Percentiles rank a stretch among this genome's conserved stretches.
These are phyloP conservation scores for Drosophila affinis DNA, from an alignment of 2,888 invertebrate genomes.

Conservation along the genomic window DNA sequence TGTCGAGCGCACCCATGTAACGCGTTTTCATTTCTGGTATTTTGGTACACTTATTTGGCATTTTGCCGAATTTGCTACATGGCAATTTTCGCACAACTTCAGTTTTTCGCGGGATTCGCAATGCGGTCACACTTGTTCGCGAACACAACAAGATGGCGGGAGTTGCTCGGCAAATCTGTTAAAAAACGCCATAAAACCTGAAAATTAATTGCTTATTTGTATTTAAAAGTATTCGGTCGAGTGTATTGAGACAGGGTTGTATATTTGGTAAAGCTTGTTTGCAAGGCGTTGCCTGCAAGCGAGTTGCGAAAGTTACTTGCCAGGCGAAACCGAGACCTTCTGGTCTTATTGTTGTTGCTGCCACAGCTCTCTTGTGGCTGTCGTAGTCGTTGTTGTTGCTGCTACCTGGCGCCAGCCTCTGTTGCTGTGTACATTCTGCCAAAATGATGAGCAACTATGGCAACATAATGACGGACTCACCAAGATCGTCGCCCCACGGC, in stretches of 20 bases:
- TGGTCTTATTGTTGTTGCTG: slow-evolving; percentile 66
- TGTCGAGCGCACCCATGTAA: neutral
- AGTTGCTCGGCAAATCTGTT: slow-evolving; percentile 53
- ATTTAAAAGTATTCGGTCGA: slow-evolving; percentile 41
- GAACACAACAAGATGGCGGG: slow-evolving; percentile 77
- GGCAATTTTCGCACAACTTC: slow-evolving; percentile 19
- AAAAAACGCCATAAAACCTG: slow-evolving; percentile 61
- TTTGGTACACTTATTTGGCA: slow-evolving; percentile 15
- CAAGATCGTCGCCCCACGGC: slow-evolving; percentile 97
- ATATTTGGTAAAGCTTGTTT: slow-evolving; percentile 41
- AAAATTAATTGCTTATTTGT: slow-evolving; percentile 47
- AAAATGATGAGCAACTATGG: slow-evolving; percentile 83
- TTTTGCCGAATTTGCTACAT: slow-evolving; percentile 16
- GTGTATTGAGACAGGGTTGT: slow-evolving; percentile 42
- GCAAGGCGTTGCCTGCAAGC: slow-evolving; percentile 52
- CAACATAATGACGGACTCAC: slow-evolving; percentile 95
- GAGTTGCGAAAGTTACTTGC: slow-evolving; percentile 57
- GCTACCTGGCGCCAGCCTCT: slow-evolving; percentile 35
- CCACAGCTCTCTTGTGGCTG: slow-evolving; percentile 28
- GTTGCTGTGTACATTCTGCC: slow-evolving; percentile 13
- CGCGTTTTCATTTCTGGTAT: slow-evolving; percentile 4
- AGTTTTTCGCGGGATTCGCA: slow-evolving; percentile 37
- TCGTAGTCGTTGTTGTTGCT: slow-evolving; percentile 43
- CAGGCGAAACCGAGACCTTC: slow-evolving; percentile 44
- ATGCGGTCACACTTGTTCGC: slow-evolving; percentile 61